These are phyloP conservation scores for Tauraco erythrolophus DNA, from an alignment of 2,113 vertebrate genomes.

Conservation along the genomic window DNA sequence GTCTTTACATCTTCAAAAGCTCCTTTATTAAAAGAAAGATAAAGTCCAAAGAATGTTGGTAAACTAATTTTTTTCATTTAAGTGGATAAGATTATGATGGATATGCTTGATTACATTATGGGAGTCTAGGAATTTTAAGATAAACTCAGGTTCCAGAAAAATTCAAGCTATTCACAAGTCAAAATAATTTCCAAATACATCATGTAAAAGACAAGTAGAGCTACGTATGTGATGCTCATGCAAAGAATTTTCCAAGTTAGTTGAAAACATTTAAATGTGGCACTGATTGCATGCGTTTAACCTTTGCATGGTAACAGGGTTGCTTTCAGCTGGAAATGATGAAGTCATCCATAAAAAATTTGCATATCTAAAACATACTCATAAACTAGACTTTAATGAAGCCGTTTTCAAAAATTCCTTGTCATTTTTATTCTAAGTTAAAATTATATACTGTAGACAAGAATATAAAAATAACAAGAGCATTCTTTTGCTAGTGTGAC, in stretches of 20 bases:
- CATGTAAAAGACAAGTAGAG: neutral
- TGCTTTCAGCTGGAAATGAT: neutral
- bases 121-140: neutral
- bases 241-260: neutral
- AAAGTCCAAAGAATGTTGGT: neutral
- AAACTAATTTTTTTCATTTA: neutral
- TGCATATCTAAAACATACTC: neutral
- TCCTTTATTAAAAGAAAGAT: neutral
- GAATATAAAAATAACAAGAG: neutral
- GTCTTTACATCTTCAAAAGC: neutral
- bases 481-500: neutral
- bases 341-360: neutral
- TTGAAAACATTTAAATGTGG: neutral
- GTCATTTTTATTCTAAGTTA: neutral
- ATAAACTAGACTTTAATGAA: neutral
- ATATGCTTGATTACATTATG: neutral
- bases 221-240: neutral
- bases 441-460: neutral
- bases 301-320: fast-evolving
- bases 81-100: neutral
- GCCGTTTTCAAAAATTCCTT: neutral
- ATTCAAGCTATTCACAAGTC: neutral
- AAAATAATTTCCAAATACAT: neutral
- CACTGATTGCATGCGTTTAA: neutral
- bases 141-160: neutral